These are phyloP conservation scores for Parotia lawesii DNA, from an alignment of 2,113 vertebrate genomes.

Conservation along the genomic window DNA sequence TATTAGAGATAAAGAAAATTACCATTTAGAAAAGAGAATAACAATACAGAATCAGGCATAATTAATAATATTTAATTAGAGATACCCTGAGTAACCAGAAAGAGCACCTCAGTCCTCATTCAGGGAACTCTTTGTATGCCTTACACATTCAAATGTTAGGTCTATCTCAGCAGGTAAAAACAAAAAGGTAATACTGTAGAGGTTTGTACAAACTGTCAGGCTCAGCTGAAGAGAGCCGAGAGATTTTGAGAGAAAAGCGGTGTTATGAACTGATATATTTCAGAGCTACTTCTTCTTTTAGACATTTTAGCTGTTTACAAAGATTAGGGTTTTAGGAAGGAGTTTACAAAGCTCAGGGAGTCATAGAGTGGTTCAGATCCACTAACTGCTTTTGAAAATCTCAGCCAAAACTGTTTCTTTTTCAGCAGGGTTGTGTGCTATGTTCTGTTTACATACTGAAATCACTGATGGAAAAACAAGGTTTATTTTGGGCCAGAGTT, in stretches of 20 bases:
- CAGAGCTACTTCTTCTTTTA: not conserved
- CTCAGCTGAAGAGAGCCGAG: not conserved
- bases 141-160: not conserved
- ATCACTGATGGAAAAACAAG: constrained; percentile 16
- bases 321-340: not conserved
- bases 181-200: not conserved
- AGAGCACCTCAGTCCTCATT: not conserved
- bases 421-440: not conserved
- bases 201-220: not conserved
- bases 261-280: not conserved
- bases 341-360: not conserved
- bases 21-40: not conserved
- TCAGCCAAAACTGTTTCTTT: not conserved
- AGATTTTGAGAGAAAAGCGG: not conserved
- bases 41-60: not conserved
- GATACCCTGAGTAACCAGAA: not conserved
- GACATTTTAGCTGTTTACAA: not conserved
- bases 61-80: not conserved
- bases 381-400: not conserved
- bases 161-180: not conserved
- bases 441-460: constrained; percentile 30
- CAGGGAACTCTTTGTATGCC: not conserved
- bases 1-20: not conserved
- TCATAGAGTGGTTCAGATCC: not conserved
- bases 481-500: constrained; percentile 34